phyloP scores from a whole-genome alignment of 2,888 invertebrate genomes.

The Hydropsyche betteni region DNA sequence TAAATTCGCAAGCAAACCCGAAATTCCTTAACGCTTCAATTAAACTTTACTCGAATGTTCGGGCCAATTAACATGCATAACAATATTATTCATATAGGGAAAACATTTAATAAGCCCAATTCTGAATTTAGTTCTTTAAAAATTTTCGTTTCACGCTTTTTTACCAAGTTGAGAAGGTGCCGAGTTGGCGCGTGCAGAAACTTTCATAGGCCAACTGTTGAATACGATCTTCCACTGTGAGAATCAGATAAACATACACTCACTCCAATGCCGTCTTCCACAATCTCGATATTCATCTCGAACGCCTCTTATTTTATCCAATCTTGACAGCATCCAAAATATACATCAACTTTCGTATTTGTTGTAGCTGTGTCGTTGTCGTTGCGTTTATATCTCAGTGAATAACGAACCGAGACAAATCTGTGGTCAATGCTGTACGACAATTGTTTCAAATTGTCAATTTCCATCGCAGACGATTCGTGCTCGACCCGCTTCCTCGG shows the following conservation, averaged over 20 bases:
- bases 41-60: too few species aligned
- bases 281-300: too few species aligned
- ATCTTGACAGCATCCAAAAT: conserved; percentile 11
- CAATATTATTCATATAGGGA: background rate
- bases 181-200: conserved; percentile 24
- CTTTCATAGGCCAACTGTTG: conserved; percentile 29
- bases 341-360: background rate
- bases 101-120: background rate
- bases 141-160: background rate
- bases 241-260: conserved; percentile 9
- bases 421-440: conserved; percentile 1
- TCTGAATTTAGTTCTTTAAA: background rate
- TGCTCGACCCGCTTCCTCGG: conserved; percentile 17
- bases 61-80: too few species aligned
- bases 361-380: background rate
- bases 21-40: background rate
- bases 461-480: conserved; percentile 6
- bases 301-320: background rate
- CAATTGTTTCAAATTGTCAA: conserved; percentile 23
- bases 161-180: background rate
- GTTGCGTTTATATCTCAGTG: background rate
- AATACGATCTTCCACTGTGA: conserved; percentile 15
- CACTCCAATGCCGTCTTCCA: background rate
- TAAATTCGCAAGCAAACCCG: background rate
- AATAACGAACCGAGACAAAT: conserved; percentile 6